phyloP scores from a whole-genome alignment of 2,888 invertebrate species.

The Toxonevra muliebris region DNA sequence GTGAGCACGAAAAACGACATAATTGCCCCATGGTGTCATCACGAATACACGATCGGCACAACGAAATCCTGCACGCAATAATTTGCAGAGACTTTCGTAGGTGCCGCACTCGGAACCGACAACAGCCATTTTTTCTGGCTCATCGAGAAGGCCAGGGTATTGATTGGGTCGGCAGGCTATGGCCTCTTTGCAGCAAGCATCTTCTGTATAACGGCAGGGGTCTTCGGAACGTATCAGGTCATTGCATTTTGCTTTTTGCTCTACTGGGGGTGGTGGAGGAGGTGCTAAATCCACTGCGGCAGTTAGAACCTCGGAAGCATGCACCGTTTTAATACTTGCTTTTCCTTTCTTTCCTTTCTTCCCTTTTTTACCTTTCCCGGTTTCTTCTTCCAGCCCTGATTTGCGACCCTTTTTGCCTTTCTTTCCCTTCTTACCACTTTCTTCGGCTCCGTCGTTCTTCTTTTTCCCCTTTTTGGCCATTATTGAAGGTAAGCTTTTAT shows the following conservation, averaged over 20 bases:
- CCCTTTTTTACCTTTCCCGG: conserved; percentile 37
- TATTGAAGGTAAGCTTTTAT: not conserved
- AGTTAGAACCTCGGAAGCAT: not conserved
- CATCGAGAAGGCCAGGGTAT: conserved; percentile 55
- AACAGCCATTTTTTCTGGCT: conserved; percentile 51
- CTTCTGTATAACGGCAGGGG: conserved; percentile 36
- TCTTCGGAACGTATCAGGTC: conserved; percentile 30
- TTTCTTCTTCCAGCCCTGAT: conserved; percentile 26
- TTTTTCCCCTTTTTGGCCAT: conserved; percentile 20
- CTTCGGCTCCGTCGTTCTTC: not conserved
- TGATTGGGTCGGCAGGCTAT: conserved; percentile 46
- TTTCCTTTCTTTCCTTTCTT: conserved; percentile 40
- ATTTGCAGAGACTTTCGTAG: conserved; percentile 47
- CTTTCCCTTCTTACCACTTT: conserved; percentile 7
- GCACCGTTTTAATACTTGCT: not conserved
- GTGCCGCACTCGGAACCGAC: conserved; percentile 51
- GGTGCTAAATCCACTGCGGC: no score
- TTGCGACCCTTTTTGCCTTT: conserved; percentile 44
- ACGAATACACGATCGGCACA: conserved; percentile 58
- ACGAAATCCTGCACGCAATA: conserved; percentile 51
- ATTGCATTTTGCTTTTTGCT: conserved; percentile 14
- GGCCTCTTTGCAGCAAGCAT: conserved; percentile 36
- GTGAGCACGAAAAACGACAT: conserved; percentile 54
- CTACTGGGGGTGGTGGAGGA: conserved; percentile 7
- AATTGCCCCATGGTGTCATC: conserved; percentile 63